phyloP scores from a whole-genome alignment of 2,797 vertebrate species.

The Thripadectes ignobilis region DNA sequence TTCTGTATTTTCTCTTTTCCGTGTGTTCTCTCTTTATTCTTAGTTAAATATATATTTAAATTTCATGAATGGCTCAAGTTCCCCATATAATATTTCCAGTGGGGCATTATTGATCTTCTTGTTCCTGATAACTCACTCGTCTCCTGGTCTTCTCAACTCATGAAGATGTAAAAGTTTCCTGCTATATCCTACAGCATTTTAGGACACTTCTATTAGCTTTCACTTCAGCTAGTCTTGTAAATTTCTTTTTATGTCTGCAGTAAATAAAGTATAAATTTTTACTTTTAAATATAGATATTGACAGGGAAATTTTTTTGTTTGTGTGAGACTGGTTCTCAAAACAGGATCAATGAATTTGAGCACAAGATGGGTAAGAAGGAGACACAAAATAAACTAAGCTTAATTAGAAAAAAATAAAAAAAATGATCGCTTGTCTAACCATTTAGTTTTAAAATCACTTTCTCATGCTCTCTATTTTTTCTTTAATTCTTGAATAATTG shows the following conservation, averaged over 20 bases:
- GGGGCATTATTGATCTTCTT: not conserved
- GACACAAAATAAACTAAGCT: not conserved
- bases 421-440: not conserved
- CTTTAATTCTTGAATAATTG: not conserved
- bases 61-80: not conserved
- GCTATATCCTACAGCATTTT: not conserved
- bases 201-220: not conserved
- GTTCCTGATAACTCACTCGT: not conserved
- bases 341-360: not conserved
- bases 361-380: not conserved
- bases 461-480: not conserved
- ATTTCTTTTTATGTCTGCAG: not conserved
- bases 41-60: not conserved
- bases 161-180: not conserved
- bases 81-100: not conserved
- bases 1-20: not conserved
- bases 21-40: not conserved
- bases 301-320: not conserved
- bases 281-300: not conserved
- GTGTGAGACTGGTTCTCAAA: not conserved
- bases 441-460: not conserved
- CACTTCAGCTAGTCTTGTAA: not conserved
- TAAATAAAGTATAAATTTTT: not conserved
- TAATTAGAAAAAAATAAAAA: not conserved
- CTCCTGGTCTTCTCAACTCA: not conserved